Evolutionary conservation across 2,888 invertebrate species (phyloP).

Genomic region (Dorcus hopei): DNA sequence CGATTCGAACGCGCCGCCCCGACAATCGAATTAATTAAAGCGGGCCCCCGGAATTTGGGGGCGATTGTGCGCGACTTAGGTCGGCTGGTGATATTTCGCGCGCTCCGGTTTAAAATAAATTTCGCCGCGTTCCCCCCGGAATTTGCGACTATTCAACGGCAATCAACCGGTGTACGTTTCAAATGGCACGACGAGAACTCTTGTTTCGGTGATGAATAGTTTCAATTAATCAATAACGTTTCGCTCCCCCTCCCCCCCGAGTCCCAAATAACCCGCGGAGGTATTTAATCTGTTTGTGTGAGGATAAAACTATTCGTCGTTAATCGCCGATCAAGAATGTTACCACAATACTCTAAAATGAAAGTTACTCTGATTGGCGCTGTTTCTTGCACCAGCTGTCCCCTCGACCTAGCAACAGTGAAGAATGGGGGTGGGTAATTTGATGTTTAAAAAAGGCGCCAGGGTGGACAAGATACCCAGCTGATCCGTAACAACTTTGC

Average conservation of each 20-base stretch:
- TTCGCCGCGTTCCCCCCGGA: conserved; percentile 10
- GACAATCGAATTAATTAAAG: conserved; percentile 15
- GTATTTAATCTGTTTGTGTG: no score
- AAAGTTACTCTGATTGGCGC: no score
- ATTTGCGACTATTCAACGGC: conserved; percentile 1
- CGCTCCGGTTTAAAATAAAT: conserved; percentile 11
- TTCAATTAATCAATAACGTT: conserved; percentile 7
- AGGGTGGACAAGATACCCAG: no score
- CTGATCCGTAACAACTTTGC: no score
- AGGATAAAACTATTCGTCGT: no score
- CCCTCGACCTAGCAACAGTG: no score
- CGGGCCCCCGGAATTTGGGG: conserved; percentile 6
- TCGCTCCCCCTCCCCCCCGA: background rate
- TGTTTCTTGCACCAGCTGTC: no score
- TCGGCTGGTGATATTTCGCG: conserved; percentile 1
- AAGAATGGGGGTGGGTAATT: no score
- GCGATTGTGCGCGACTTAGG: conserved; percentile 6
- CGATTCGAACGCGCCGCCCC: conserved; percentile 9
- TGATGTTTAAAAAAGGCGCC: no score
- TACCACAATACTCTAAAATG: no score
- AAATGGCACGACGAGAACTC: background rate
- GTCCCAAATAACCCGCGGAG: background rate
- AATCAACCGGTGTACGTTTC: conserved; percentile 3
- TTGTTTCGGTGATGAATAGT: conserved; percentile 4
- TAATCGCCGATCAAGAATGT: no score